Base-by-base conservation (phyloP, 2,797 vertebrate genomes). In the Merluccius polli region DNA sequence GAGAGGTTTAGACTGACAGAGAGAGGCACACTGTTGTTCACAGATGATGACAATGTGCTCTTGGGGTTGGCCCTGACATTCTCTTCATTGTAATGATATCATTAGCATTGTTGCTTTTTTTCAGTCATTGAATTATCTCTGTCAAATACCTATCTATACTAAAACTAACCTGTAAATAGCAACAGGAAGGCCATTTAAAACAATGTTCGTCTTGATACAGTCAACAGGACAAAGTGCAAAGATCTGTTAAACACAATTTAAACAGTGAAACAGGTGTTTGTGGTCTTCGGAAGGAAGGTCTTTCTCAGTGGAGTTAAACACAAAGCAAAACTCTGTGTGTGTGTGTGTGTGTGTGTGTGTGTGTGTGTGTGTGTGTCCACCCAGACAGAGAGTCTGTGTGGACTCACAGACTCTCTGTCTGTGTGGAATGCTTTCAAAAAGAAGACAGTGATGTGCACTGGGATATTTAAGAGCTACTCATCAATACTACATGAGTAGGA, bases 401-500 rank as follows among this genome's bases (percentile, higher is more conserved):
- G n/a, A n/a, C n/a, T n/a, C n/a, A n/a, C n/a, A n/a, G n/a, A n/a
- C n/a, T n/a, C n/a, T n/a, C n/a, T n/a, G 1, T 41, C 36, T 24
- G 69, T 16, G 65, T 32, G n/a, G 33, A 74, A 73, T 21, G 8
- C 9, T 75, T 33, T 82, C 36, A 68, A 36, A 29, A 24, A 73
- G 67, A 74, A 75, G 74, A 73, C 70, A 30, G 78, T 71, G 11
- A 5, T 33, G 74, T 71, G 44, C 77, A 76, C 71, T 72, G 76
- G 75, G 75, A 73, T 2, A 59, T 24, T 44, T 32, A 80, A 68
- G 52, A 79, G 69, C 72, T 71, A 73, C 59, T 80, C 38, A 68
- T 85, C 71, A 82, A 78, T 78, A 78, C 80, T 72, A n/a, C 15
- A 18, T 36, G 73, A 67, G 63, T 59, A 73, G 76, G 35, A 70